A percentile compares a stretch with the other conserved stretches of the same genome.
These are phyloP conservation scores for Camelus bactrianus DNA, from an alignment of 2,113 vertebrate species.

Conservation along the genomic window DNA sequence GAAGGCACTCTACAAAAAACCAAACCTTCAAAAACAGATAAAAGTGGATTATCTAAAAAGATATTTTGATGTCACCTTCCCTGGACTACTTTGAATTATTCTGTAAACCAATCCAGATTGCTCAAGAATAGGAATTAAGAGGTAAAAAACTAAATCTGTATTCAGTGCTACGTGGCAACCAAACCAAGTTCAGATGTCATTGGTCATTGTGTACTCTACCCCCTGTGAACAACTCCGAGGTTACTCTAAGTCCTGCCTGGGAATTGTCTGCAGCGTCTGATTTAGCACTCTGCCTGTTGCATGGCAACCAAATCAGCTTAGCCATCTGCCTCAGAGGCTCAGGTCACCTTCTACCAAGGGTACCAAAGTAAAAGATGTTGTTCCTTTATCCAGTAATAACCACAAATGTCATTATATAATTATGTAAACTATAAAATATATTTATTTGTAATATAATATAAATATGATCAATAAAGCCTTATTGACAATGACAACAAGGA, in stretches of 20 bases:
- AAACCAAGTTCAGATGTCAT: constrained; percentile 29
- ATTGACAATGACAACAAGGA: not conserved
- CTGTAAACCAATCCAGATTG: not conserved
- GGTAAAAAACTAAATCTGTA: constrained; percentile 1
- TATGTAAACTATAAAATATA: not conserved
- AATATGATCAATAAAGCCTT: not conserved
- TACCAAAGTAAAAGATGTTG: not conserved
- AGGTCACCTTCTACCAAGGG: constrained; percentile 5
- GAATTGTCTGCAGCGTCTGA: constrained; percentile 2
- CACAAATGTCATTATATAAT: not conserved
- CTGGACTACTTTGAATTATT: not conserved
- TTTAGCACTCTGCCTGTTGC: constrained; percentile 17
- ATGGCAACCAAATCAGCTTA: constrained; percentile 57
- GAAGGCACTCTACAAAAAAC: constrained; percentile 27
- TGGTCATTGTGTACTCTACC: not conserved
- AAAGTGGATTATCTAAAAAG: not conserved
- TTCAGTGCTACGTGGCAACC: not conserved
- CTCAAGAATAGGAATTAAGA: constrained; percentile 18
- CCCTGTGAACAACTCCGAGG: not conserved
- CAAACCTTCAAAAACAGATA: not conserved
- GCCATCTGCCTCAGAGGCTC: constrained; percentile 51
- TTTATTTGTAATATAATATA: not conserved
- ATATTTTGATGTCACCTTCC: not conserved
- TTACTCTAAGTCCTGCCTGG: constrained; percentile 38
- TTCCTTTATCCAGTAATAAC: not conserved